Conservation (phyloP, 2,797 vertebrate species). For the Notolabrus celidotus region DNA sequence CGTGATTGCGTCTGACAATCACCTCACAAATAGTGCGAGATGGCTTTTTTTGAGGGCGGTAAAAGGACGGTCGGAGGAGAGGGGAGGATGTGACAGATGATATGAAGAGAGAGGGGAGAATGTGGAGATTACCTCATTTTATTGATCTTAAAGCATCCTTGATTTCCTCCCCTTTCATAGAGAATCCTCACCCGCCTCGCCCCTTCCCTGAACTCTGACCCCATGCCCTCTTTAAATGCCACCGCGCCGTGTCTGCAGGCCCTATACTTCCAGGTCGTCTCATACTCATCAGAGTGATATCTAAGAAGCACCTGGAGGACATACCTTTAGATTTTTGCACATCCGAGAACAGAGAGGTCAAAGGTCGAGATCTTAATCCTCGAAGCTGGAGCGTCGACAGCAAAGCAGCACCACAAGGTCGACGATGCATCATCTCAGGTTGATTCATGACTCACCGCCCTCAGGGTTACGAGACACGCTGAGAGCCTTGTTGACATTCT, state of each 20-base stretch:
- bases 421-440: background rate
- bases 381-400: background rate
- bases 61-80: background rate
- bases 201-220: no score
- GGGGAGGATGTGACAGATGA: background rate
- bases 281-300: no score
- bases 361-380: no score
- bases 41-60: slow-evolving; percentile 1
- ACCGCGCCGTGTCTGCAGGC: no score
- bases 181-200: no score
- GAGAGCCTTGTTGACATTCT: background rate
- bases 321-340: no score
- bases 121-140: background rate
- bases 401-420: background rate
- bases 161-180: no score
- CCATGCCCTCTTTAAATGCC: no score
- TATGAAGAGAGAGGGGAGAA: background rate
- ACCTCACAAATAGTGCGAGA: background rate
- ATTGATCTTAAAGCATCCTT: no score
- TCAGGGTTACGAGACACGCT: background rate
- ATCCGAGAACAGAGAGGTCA: no score
- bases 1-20: background rate
- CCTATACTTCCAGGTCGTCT: no score
- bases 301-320: no score
- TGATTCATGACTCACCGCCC: background rate